A percentile compares a stretch with the other conserved stretches of the same genome.
Evolutionary conservation across 2,113 vertebrate species (phyloP).

Genomic region (Shinisaurus crocodilurus): DNA sequence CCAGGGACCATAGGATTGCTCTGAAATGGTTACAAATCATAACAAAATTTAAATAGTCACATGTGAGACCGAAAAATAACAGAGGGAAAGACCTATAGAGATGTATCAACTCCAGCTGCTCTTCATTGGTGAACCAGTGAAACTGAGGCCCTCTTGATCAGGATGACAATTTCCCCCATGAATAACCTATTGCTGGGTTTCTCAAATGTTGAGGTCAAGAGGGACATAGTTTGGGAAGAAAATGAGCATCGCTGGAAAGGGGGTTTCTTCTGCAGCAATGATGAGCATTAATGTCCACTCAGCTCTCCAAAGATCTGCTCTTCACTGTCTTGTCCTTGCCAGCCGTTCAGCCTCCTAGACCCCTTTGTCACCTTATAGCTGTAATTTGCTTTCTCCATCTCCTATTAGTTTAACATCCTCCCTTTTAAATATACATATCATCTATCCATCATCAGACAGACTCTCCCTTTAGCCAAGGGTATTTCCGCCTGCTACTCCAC

Average conservation of each 20-base stretch:
- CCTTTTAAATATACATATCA: constrained; percentile 26
- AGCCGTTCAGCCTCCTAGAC: neutral
- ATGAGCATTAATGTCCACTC: constrained; percentile 45
- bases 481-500: neutral
- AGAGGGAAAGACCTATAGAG: neutral
- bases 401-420: constrained; percentile 31
- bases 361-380: constrained; percentile 17
- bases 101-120: neutral
- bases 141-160: neutral
- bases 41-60: neutral
- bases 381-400: constrained; percentile 47
- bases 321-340: neutral
- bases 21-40: no score
- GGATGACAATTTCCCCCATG: neutral
- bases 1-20: no score
- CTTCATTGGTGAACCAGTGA: neutral
- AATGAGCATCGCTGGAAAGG: neutral
- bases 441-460: constrained; percentile 10
- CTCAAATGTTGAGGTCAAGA: neutral
- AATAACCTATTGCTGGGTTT: neutral
- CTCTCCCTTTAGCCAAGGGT: neutral
- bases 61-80: neutral
- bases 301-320: neutral
- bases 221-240: neutral
- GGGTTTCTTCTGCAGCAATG: constrained; percentile 16